Evolutionary conservation across 2,113 vertebrate species (phyloP), one percentile per base, ranked within the genome.

Genomic region (Pterocles gutturalis): DNA sequence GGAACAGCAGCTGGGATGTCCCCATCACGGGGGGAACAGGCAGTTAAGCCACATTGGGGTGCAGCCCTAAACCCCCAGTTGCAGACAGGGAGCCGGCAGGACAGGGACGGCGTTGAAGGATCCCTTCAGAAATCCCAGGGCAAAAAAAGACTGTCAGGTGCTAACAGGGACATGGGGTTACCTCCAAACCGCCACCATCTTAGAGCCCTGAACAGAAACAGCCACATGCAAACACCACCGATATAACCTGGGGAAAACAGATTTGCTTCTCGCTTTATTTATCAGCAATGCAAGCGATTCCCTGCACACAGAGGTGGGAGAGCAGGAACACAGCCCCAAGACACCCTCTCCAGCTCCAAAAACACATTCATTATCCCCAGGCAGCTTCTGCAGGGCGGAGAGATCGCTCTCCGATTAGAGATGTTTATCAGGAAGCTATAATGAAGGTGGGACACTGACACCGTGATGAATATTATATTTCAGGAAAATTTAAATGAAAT

Each of bases 381-480:
- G 94, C 54, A 0, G 87, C n/a, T 97, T 31, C 80, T 96, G 89
- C 92, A 76, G 77, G 66, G 84, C 3, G 22, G 83, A 83, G 67
- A 22, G 31, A 96, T 96, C 3, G 1, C 60, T 77, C 86, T 54
- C 51, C 13, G 87, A 96, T 97, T 94, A 95, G 93, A 75, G 91
- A 96, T 93, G 93, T 77, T 94, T 94, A 97, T 96, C 96, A 41
- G 94, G 7, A 46, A 92, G 65, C 93, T 93, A 38, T 96, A 96
- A 97, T 79, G 96, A 97, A 97, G 97, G 96, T 90, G 95, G 91
- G 96, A 89, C 75, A 45, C 61, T 77, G 91, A 87, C 80, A 93
- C 66, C 4, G 3, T 91, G 96, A 96, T 95, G 86, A 97, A 96
- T 96, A 96, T 96, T 95, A 82, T 75, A 96, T 95, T 96, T 89